Evolutionary conservation across 2,888 invertebrate genomes (phyloP).

Genomic region (Harpalus rufipes): DNA sequence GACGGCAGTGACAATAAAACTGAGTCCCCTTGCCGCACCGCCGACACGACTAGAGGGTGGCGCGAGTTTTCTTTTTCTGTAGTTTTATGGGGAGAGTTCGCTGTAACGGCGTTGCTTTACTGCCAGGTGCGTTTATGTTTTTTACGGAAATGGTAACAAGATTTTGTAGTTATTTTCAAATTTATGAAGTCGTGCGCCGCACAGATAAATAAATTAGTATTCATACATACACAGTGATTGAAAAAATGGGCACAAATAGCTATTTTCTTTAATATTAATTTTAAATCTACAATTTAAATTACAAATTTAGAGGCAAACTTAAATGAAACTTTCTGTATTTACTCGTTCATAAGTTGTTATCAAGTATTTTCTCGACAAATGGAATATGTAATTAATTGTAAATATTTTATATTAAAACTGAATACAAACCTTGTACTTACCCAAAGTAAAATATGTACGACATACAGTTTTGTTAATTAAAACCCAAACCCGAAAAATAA

Average conservation of each 20-base stretch:
- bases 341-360: too few relatives aligned
- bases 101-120: constrained; percentile 12
- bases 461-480: too few relatives aligned
- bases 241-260: neutral
- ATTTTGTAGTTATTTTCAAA: constrained; percentile 9
- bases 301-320: too few relatives aligned
- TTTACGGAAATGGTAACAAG: constrained; percentile 14
- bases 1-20: constrained; percentile 73
- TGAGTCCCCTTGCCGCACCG: constrained; percentile 12
- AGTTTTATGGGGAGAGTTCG: constrained; percentile 47
- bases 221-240: too few relatives aligned
- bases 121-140: constrained; percentile 23
- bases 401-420: too few relatives aligned
- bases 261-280: neutral
- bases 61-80: constrained; percentile 26
- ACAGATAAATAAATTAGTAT: neutral
- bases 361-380: too few relatives aligned
- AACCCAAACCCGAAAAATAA: too few relatives aligned
- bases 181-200: neutral
- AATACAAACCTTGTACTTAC: too few relatives aligned
- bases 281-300: neutral
- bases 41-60: constrained; percentile 5
- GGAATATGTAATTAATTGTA: too few relatives aligned
- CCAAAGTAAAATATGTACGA: too few relatives aligned
- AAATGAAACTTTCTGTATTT: too few relatives aligned